Evolutionary conservation across 2,888 invertebrate genomes (phyloP), one percentile per base, ranked within the genome.

Genomic region (Psococerastis gibbosa): DNA sequence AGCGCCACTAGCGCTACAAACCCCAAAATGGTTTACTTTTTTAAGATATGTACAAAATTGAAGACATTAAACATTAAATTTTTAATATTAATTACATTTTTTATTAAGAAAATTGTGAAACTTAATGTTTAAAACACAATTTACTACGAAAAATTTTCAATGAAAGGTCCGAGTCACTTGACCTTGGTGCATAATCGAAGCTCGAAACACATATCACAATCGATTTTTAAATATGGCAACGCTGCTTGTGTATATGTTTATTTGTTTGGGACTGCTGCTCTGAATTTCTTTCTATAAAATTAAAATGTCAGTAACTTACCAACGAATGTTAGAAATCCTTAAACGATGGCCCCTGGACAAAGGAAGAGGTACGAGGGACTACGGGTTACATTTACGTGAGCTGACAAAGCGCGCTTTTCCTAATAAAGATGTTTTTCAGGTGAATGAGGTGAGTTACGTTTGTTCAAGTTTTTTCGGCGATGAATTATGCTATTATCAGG

Each of bases 1-100:
- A 17, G 20, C 38, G 20, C 9, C 9, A 18, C 38, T 18, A 38
- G 38, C 38, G 38, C 38, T 38, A 15, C 22, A n/a, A n/a, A n/a
- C n/a, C n/a, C n/a, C n/a, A n/a, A n/a, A n/a, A n/a, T n/a, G n/a
- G n/a, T n/a, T n/a, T n/a, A n/a, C n/a, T n/a, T n/a, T n/a, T n/a
- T n/a, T n/a, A n/a, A n/a, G n/a, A n/a, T n/a, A n/a, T n/a, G n/a
- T n/a, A n/a, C n/a, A n/a, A n/a, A n/a, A n/a, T n/a, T n/a, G n/a
- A n/a, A n/a, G n/a, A n/a, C n/a, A n/a, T n/a, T n/a, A n/a, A n/a
- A n/a, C n/a, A n/a, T n/a, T n/a, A n/a, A n/a, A n/a, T n/a, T n/a
- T n/a, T n/a, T n/a, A n/a, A n/a, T n/a, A n/a, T n/a, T n/a, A n/a
- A n/a, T n/a, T n/a, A n/a, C n/a, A n/a, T n/a, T n/a, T n/a, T n/a